Evolutionary conservation across 2,797 vertebrate species (phyloP).

Genomic region (Sebastes oblongus): DNA sequence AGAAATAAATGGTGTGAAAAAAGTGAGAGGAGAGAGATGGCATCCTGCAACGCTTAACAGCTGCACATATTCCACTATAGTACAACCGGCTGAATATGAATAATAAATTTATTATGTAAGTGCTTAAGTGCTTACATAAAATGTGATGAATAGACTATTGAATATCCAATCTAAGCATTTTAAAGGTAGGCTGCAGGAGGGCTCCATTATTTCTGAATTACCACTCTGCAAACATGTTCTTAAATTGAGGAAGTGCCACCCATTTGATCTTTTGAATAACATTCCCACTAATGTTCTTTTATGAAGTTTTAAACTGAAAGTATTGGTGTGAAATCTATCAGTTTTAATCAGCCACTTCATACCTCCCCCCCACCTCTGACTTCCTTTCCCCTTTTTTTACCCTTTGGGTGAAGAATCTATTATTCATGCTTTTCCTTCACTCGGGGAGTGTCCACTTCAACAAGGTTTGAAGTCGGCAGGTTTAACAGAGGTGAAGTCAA

Average conservation of each 20-base stretch:
- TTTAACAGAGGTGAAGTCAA: constrained; percentile 57
- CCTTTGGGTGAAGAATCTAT: constrained; percentile 63
- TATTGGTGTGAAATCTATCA: constrained; percentile 44
- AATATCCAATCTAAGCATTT: constrained; percentile 42
- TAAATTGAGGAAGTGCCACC: constrained; percentile 26
- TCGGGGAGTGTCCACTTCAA: constrained; percentile 48
- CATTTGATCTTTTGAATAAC: constrained; percentile 29
- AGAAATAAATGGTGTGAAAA: constrained; percentile 17
- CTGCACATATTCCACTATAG: background rate
- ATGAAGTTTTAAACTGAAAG: constrained; percentile 41
- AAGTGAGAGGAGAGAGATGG: background rate
- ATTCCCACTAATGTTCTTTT: constrained; percentile 19
- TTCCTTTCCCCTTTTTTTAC: constrained; percentile 24
- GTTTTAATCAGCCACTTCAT: constrained; percentile 49
- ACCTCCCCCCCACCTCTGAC: constrained; percentile 27
- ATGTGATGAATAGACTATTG: constrained; percentile 53
- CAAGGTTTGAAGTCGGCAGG: constrained; percentile 62
- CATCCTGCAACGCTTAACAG: constrained; percentile 11
- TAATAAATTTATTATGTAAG: constrained; percentile 52
- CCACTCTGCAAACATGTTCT: constrained; percentile 9
- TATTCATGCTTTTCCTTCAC: constrained; percentile 59
- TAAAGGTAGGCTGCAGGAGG: constrained; percentile 28
- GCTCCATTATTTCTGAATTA: constrained; percentile 40
- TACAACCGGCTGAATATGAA: constrained; percentile 23
- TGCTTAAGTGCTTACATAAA: constrained; percentile 45